These are phyloP conservation scores for Eretmochelys imbricata DNA, from an alignment of 2,113 vertebrate species.

Conservation along the genomic window DNA sequence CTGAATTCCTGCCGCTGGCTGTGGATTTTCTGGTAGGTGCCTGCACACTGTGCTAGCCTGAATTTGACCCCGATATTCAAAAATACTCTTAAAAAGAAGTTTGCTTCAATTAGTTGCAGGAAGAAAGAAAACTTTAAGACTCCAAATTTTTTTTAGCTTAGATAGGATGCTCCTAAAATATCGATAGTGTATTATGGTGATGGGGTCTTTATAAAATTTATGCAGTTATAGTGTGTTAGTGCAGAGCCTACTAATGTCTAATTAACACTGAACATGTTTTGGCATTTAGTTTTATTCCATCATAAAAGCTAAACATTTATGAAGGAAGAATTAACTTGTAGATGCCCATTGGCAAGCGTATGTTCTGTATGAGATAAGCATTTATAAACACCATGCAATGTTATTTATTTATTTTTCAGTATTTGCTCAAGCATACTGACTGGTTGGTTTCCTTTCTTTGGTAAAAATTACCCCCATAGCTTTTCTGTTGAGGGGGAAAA, in stretches of 20 bases:
- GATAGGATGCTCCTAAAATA: background rate
- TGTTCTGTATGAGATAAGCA: background rate
- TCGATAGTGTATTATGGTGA: background rate
- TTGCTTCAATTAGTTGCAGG: background rate
- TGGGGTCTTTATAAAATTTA: background rate
- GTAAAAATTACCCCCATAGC: background rate
- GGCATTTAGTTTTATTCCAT: background rate
- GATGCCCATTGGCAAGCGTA: background rate
- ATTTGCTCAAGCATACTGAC: background rate
- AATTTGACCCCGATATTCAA: background rate
- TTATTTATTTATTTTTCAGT: background rate
- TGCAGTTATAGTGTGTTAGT: background rate
- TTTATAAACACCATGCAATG: background rate
- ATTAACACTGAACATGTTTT: background rate
- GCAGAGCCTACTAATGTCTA: background rate
- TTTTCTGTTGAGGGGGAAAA: background rate
- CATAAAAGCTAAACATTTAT: background rate
- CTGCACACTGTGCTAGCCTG: no score
- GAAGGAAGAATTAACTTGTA: background rate
- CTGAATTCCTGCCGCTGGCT: no score
- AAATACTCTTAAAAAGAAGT: background rate
- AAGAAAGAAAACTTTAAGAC: background rate
- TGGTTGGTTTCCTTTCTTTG: background rate
- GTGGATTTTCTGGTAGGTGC: no score
- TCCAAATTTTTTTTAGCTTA: background rate